These are phyloP conservation scores for Drosophila robusta DNA, from an alignment of 2,888 invertebrate species.

Conservation along the genomic window DNA sequence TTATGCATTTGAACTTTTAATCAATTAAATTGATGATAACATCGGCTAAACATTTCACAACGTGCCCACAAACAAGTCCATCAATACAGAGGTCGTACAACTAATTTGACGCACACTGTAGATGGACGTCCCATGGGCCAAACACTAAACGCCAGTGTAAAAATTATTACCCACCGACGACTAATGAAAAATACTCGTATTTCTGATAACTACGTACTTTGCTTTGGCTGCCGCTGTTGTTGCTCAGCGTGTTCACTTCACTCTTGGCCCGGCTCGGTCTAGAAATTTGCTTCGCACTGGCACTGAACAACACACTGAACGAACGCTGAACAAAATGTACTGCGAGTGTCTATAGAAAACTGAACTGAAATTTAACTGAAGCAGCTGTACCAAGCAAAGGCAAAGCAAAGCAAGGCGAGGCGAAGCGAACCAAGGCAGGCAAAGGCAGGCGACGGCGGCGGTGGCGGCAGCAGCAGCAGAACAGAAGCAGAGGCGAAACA, in stretches of 20 bases:
- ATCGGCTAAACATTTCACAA: slow-evolving; percentile 4
- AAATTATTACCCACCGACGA: slow-evolving; percentile 60
- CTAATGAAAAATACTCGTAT: slow-evolving; percentile 76
- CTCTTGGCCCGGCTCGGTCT: slow-evolving; percentile 59
- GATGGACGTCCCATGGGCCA: slow-evolving; percentile 41
- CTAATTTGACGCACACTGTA: slow-evolving; percentile 62
- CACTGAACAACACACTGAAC: slow-evolving; percentile 63
- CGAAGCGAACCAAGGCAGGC: slow-evolving; percentile 20
- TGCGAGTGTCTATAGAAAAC: slow-evolving; percentile 79
- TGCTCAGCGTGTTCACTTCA: slow-evolving; percentile 43
- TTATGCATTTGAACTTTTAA: slow-evolving; percentile 16
- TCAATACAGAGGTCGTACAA: slow-evolving; percentile 17
- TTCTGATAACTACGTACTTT: slow-evolving; percentile 70
- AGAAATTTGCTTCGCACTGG: slow-evolving; percentile 57
- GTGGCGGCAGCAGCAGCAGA: slow-evolving; percentile 41
- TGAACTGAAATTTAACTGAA: slow-evolving; percentile 82
- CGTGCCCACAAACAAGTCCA: background rate
- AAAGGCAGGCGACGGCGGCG: background rate
- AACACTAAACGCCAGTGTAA: slow-evolving; percentile 58
- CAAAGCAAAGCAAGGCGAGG: slow-evolving; percentile 54
- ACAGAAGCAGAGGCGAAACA: slow-evolving; percentile 56
- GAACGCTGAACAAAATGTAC: slow-evolving; percentile 76
- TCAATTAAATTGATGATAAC: slow-evolving; percentile 33
- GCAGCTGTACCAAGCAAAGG: slow-evolving; percentile 75
- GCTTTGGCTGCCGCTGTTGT: slow-evolving; percentile 54